Conservation (phyloP, 2,888 invertebrate species). For the Dryococelus australis region DNA sequence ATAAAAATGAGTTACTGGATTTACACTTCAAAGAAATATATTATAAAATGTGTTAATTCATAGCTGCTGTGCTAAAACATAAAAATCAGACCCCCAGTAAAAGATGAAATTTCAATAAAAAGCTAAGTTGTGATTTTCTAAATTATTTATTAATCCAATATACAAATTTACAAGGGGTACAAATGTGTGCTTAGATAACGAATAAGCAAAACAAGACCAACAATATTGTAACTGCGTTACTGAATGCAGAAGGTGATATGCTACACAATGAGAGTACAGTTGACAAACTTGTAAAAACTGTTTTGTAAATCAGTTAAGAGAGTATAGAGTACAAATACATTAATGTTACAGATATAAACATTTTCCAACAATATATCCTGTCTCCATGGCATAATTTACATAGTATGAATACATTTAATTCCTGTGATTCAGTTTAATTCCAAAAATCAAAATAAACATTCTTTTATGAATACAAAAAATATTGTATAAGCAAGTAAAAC, state of each 20-base stretch:
- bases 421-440: not conserved
- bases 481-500: not conserved
- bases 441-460: not conserved
- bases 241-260: not conserved
- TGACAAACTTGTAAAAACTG: not conserved
- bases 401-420: not conserved
- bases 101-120: too few relatives aligned
- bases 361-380: not conserved
- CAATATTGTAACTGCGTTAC: not conserved
- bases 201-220: slow-evolving; percentile 30
- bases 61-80: too few relatives aligned
- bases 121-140: slow-evolving; percentile 25
- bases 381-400: not conserved
- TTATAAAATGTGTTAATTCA: too few relatives aligned
- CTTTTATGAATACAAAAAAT: not conserved
- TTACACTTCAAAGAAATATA: too few relatives aligned
- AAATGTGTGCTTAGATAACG: slow-evolving; percentile 37
- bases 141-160: slow-evolving; percentile 45
- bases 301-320: not conserved
- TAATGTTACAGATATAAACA: not conserved
- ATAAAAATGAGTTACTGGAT: too few relatives aligned
- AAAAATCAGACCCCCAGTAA: too few relatives aligned
- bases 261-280: not conserved
- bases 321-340: not conserved
- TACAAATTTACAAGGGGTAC: slow-evolving; percentile 45